Evolutionary conservation across 2,113 vertebrate genomes (phyloP).

Genomic region (Hoplias malabaricus): DNA sequence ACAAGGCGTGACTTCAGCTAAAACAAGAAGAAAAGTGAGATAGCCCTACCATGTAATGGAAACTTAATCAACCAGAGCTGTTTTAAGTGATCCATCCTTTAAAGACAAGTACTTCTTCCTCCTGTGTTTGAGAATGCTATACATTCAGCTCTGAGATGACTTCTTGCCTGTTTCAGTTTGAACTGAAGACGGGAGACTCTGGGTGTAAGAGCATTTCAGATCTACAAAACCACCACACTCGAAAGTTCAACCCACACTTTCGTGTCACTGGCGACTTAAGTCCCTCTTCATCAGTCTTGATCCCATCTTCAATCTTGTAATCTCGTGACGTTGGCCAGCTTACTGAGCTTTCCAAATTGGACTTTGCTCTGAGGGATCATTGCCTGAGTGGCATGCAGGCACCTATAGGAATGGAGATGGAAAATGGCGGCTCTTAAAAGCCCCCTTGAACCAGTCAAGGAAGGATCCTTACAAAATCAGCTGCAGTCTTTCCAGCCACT

Average conservation of each 20-base stretch:
- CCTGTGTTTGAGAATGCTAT: neutral
- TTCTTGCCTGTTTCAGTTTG: neutral
- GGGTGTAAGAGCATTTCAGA: constrained; percentile 34
- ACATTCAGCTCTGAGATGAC: neutral
- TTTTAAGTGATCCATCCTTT: neutral
- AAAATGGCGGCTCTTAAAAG: constrained; percentile 17
- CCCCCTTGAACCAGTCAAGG: neutral
- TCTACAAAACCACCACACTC: constrained; percentile 43
- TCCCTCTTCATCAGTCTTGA: constrained; percentile 51
- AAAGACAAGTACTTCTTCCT: neutral
- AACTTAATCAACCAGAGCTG: neutral
- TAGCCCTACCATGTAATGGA: neutral
- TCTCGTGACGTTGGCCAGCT: constrained; percentile 52
- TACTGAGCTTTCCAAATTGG: constrained; percentile 48
- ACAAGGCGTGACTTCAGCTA: neutral
- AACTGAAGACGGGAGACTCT: constrained; percentile 10
- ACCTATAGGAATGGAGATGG: constrained; percentile 1
- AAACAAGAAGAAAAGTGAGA: neutral
- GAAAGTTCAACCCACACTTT: constrained; percentile 46
- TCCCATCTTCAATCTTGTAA: constrained; percentile 58
- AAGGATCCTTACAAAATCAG: neutral
- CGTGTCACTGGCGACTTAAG: constrained; percentile 46
- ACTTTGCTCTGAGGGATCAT: constrained; percentile 45
- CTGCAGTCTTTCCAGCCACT: neutral
- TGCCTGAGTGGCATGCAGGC: constrained; percentile 27